Percentiles rank a stretch among this genome's conserved stretches.
Evolutionary conservation across 1,140 invertebrate genomes (phyloP).

Genomic region (Eciton burchellii): DNA sequence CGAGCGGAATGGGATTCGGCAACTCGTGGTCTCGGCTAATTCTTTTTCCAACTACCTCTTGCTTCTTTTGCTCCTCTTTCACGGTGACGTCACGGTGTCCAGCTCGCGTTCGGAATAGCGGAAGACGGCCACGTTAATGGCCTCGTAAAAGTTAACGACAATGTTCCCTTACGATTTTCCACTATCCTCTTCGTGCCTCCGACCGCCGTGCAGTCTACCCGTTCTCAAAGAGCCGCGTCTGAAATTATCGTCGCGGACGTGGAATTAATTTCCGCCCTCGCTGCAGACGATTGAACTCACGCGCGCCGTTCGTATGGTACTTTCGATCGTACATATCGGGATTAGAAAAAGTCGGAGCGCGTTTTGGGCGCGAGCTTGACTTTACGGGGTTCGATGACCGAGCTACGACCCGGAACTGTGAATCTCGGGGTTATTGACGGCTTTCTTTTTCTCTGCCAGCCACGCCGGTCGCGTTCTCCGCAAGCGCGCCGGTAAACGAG

Average conservation of each 20-base stretch:
- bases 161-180: conserved; percentile 82
- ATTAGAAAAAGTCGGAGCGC: conserved; percentile 67
- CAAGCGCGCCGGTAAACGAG: background rate
- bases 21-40: conserved; percentile 74
- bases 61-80: conserved; percentile 69
- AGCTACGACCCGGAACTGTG: conserved; percentile 2
- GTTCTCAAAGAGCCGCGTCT: conserved; percentile 62
- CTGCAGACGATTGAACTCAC: conserved; percentile 57
- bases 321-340: conserved; percentile 59
- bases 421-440: conserved; percentile 35
- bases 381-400: conserved; percentile 62
- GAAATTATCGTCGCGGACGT: conserved; percentile 83
- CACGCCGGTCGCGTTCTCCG: too few species aligned
- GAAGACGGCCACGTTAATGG: conserved; percentile 84
- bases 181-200: conserved; percentile 62
- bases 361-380: conserved; percentile 58
- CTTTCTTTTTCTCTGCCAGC: background rate
- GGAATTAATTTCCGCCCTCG: conserved; percentile 80
- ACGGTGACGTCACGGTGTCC: conserved; percentile 81
- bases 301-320: conserved; percentile 57
- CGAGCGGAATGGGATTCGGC: conserved; percentile 34
- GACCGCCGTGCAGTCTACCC: conserved; percentile 48
- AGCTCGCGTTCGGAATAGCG: conserved; percentile 76
- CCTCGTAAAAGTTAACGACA: conserved; percentile 86
- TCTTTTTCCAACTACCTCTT: conserved; percentile 73